Evolutionary conservation across 2,888 invertebrate species (phyloP), one percentile per base, ranked within the genome.

Genomic region (Melikaiella ostensackeni): DNA sequence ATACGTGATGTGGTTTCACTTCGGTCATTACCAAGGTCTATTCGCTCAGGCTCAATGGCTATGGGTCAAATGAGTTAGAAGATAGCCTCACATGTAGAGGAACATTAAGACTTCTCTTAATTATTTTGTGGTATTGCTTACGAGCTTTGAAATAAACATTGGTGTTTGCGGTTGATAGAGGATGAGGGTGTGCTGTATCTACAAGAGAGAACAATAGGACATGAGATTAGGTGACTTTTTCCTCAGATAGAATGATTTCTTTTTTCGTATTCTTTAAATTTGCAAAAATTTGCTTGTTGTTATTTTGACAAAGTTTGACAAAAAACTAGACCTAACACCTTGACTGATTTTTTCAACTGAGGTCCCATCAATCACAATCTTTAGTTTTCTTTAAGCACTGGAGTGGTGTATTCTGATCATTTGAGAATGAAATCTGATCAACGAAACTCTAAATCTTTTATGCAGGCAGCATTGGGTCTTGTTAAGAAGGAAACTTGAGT

Each of bases 1-100:
- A 50, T 21, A 70, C 30, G 70, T 70, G 70, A 70, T 46, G 30
- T 55, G 70, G 50, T 70, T 70, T 70, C 33, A 33, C 70, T 50
- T 30, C 50, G 30, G 30, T 30, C 70, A 50, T 70, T 70, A 70
- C 24, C 50, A 70, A 70, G n/a, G 19, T 70, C n/a, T 70, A 30
- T 70, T 50, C 30, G 50, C 27, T 50, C 33, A 30, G 30, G n/a
- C 46, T 63, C 11, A 50, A 27, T 21, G 7, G 21, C 24, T 19
- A 42, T 70, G 33, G 50, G 30, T n/a, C 16, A 70, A 50, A 70
- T 50, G 50, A 50, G 50, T 30, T 50, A 46, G 19, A 46, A 66
- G 42, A 66, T 66, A 46, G 27, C 21, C 4, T 70, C 9, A 30
- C 50, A 50, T 1, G 4, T 21, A 33, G 30, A 70, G 46, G 13